phyloP scores from a whole-genome alignment of 64 coral and sea anemone species.

The Orbicella faveolata region DNA sequence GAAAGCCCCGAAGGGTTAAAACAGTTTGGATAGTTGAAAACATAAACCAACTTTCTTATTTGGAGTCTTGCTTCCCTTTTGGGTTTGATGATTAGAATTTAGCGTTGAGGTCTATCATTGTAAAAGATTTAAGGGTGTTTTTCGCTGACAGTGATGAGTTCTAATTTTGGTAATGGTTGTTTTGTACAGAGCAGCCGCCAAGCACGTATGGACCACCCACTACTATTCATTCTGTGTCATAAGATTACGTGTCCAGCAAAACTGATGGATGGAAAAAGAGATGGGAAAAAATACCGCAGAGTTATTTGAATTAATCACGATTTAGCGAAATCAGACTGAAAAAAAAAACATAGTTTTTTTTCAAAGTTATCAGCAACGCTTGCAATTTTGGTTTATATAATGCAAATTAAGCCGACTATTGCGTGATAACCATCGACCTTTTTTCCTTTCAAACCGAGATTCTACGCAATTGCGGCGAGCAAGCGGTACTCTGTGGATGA shows the following conservation, averaged over 20 bases:
- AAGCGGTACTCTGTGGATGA: not conserved
- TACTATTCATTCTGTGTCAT: not conserved
- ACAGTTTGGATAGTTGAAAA: not conserved
- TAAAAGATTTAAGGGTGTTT: not conserved
- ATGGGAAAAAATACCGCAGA: not conserved
- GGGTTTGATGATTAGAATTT: not conserved
- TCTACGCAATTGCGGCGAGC: not conserved
- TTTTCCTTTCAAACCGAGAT: no score
- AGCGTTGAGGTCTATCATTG: not conserved
- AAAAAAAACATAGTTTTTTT: no score
- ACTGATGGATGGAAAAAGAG: not conserved
- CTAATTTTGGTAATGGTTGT: not conserved
- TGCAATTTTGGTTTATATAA: no score
- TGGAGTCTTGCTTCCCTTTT: not conserved
- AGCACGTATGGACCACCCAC: not conserved
- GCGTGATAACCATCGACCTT: no score
- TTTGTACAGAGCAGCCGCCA: not conserved
- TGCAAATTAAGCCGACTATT: no score
- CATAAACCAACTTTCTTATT: not conserved
- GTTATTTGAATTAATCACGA: not conserved
- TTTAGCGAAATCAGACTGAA: no score
- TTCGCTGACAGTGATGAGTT: not conserved
- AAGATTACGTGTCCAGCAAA: not conserved
- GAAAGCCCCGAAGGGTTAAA: not conserved
- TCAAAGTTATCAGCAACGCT: no score